phyloP scores from a whole-genome alignment of 2,797 vertebrate genomes.

The Hydrolagus colliei region DNA sequence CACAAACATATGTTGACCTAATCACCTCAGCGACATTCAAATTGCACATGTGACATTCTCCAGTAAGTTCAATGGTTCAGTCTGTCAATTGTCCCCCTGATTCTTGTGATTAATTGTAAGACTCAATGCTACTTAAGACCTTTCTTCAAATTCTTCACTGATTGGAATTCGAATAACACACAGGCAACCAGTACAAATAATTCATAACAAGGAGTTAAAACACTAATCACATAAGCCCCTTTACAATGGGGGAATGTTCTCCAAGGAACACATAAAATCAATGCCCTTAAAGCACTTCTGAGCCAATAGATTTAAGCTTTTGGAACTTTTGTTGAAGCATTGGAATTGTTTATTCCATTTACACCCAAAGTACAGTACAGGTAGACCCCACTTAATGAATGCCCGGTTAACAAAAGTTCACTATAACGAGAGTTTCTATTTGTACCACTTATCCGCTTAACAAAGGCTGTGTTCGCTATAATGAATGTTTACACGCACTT shows the following conservation, averaged over 20 bases:
- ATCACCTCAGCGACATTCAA: not conserved
- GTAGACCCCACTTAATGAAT: no score
- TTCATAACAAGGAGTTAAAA: constrained; percentile 19
- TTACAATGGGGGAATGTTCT: constrained; percentile 24
- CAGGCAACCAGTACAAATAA: not conserved
- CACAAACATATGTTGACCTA: not conserved
- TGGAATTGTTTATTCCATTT: constrained; percentile 20
- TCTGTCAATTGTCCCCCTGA: constrained; percentile 1
- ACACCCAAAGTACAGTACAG: not conserved
- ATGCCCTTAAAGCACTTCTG: constrained; percentile 25
- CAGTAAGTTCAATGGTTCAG: not conserved
- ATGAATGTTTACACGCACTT: no score
- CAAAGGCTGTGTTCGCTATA: no score
- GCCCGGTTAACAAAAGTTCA: no score
- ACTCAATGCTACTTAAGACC: not conserved
- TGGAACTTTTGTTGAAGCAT: constrained; percentile 14
- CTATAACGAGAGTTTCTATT: no score
- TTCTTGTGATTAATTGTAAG: not conserved
- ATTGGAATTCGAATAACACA: constrained; percentile 15
- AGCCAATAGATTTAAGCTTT: constrained; percentile 23
- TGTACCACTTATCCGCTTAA: no score
- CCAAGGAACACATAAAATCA: constrained; percentile 28
- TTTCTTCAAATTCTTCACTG: not conserved
- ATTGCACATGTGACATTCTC: not conserved
- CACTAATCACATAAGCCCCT: constrained; percentile 14